phyloP scores from a whole-genome alignment of 2,797 vertebrate genomes.

The Scolopax bukidnonensis region DNA sequence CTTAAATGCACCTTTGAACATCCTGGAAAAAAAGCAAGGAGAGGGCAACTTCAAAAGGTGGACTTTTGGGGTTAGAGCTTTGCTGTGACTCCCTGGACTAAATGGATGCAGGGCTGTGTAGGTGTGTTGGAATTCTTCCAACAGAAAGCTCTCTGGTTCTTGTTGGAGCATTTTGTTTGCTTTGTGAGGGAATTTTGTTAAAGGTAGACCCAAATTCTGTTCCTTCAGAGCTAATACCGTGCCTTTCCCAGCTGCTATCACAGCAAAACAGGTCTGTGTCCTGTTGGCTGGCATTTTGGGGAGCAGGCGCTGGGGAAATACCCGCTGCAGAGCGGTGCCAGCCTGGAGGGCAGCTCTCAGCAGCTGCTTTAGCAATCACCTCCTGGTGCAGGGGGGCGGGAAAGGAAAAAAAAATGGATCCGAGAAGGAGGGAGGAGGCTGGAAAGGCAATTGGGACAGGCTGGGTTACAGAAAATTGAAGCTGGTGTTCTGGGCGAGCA shows the following conservation, averaged over 20 bases:
- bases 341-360: background rate
- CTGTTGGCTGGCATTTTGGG: background rate
- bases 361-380: background rate
- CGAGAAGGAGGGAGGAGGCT: background rate
- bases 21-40: background rate
- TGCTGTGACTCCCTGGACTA: background rate
- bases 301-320: background rate
- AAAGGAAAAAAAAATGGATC: background rate
- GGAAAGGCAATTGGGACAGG: background rate
- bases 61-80: background rate
- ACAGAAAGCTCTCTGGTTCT: background rate
- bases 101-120: fast-evolving
- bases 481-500: background rate
- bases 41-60: background rate
- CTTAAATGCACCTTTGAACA: background rate
- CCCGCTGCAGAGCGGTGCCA: background rate
- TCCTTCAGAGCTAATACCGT: background rate
- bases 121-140: background rate
- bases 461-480: background rate
- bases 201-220: background rate
- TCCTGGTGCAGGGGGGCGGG: background rate
- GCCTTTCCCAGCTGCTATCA: background rate
- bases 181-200: background rate
- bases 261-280: background rate
- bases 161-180: background rate